Evolutionary conservation across 2,797 vertebrate genomes (phyloP).

Genomic region (Sphenodon punctatus): DNA sequence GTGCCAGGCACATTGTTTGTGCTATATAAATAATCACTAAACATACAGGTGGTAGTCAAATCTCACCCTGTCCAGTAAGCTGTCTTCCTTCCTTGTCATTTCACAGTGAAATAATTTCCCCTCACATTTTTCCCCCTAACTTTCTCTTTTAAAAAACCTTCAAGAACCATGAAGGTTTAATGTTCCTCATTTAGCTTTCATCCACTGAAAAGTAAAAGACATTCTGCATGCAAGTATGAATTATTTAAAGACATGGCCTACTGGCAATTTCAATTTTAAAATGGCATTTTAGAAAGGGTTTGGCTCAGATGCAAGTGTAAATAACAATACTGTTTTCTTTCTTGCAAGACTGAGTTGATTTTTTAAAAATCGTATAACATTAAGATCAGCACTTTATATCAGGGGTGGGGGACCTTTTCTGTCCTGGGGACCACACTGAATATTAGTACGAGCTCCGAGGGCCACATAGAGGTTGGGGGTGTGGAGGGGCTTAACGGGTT

Average conservation of each 20-base stretch:
- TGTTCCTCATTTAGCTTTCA: neutral
- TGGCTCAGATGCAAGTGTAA: neutral
- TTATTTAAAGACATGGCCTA: neutral
- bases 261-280: conserved; percentile 2
- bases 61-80: too few relatives aligned
- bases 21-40: too few relatives aligned
- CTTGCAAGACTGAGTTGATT: neutral
- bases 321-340: neutral
- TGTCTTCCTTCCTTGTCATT: too few relatives aligned
- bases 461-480: too few relatives aligned
- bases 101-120: too few relatives aligned
- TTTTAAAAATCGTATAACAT: neutral
- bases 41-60: too few relatives aligned
- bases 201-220: neutral
- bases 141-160: neutral
- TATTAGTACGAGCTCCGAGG: too few relatives aligned
- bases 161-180: neutral
- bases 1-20: too few relatives aligned
- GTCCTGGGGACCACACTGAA: too few relatives aligned
- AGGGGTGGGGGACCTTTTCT: too few relatives aligned
- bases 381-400: neutral
- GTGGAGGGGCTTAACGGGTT: too few relatives aligned
- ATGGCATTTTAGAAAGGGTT: neutral
- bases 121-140: too few relatives aligned
- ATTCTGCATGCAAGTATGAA: neutral